These are phyloP conservation scores for Alectura lathami DNA, from an alignment of 2,113 vertebrate genomes.

Conservation along the genomic window DNA sequence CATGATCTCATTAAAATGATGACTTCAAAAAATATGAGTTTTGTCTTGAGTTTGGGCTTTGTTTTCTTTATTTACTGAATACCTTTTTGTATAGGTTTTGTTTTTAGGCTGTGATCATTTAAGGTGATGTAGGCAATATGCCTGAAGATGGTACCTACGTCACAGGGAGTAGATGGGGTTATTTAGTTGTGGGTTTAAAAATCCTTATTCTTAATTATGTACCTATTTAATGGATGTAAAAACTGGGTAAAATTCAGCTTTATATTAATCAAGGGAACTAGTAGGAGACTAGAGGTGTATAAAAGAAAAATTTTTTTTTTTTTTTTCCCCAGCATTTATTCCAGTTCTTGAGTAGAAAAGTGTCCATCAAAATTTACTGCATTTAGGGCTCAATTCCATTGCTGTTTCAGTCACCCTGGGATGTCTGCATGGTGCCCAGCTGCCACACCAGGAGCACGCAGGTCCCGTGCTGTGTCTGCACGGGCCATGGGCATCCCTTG, in stretches of 20 bases:
- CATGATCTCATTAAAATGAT: not conserved
- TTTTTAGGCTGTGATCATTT: not conserved
- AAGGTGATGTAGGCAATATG: not conserved
- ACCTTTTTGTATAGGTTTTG: not conserved
- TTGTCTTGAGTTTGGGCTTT: not conserved
- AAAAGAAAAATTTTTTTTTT: not conserved
- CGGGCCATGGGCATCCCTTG: accelerated
- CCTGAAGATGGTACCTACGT: not conserved
- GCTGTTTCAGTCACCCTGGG: not conserved
- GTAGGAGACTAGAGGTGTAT: not conserved
- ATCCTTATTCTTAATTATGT: not conserved
- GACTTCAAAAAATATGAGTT: not conserved
- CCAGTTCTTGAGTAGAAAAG: not conserved
- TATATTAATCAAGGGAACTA: not conserved
- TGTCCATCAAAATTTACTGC: not conserved
- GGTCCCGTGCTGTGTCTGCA: not conserved
- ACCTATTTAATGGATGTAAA: not conserved
- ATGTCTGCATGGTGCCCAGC: not conserved
- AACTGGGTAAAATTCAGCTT: not conserved
- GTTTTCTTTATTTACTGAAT: accelerated
- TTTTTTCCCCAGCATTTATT: not conserved
- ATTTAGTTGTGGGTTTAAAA: not conserved
- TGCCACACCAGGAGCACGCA: not conserved
- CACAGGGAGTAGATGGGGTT: not conserved
- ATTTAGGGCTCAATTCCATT: not conserved